Evolutionary conservation across 2,888 invertebrate genomes (phyloP).

Genomic region (Dynastes tityus): DNA sequence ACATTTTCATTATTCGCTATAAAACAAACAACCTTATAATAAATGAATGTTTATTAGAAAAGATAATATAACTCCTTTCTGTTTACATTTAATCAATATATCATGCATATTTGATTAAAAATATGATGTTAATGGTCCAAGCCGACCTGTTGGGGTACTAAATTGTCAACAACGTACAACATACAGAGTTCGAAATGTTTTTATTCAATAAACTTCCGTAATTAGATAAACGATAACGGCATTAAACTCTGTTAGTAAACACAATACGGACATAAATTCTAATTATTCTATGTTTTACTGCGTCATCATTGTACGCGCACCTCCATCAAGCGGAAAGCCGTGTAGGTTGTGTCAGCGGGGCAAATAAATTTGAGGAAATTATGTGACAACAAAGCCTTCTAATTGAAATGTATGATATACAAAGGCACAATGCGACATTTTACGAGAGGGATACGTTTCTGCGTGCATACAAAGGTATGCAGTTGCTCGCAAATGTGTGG

Average conservation of each 20-base stretch:
- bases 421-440: conserved; percentile 15
- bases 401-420: conserved; percentile 47
- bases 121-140: too few relatives aligned
- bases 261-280: conserved; percentile 24
- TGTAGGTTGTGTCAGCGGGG: conserved; percentile 16
- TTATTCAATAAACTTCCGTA: not conserved
- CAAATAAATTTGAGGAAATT: conserved; percentile 32
- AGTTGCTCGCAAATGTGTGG: not conserved
- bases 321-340: not conserved
- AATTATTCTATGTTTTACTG: conserved; percentile 12
- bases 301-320: not conserved
- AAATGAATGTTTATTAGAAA: too few relatives aligned
- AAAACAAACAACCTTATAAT: too few relatives aligned
- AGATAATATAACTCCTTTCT: too few relatives aligned
- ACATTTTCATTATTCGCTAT: too few relatives aligned
- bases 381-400: conserved; percentile 29
- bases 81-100: too few relatives aligned
- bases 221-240: not conserved
- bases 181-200: too few relatives aligned
- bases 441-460: not conserved
- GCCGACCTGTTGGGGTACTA: too few relatives aligned
- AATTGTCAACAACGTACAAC: too few relatives aligned
- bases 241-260: not conserved
- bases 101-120: too few relatives aligned
- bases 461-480: not conserved